phyloP scores from a whole-genome alignment of 2,113 vertebrate genomes.

The Apteryx mantelli region DNA sequence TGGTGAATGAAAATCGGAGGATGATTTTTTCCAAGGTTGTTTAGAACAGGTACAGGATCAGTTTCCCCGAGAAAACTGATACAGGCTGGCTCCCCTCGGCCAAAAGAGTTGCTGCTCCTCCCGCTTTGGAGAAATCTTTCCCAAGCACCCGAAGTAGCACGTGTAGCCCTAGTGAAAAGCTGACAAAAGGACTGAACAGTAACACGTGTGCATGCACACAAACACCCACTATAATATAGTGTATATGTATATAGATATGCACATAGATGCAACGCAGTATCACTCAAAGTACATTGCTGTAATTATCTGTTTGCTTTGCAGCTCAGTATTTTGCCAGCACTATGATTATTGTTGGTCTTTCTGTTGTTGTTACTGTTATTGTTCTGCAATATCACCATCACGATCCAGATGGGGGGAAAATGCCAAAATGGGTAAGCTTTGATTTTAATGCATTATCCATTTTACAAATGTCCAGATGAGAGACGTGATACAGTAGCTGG shows the following conservation, averaged over 20 bases:
- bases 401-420: constrained; percentile 91
- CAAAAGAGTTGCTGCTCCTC: neutral
- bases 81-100: neutral
- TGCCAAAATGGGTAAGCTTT: constrained; percentile 94
- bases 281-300: neutral
- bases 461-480: neutral
- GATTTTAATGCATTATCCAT: neutral
- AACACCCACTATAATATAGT: neutral
- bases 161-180: neutral
- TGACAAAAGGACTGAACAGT: neutral
- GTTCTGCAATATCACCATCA: constrained; percentile 96
- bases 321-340: constrained; percentile 97
- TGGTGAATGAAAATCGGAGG: neutral
- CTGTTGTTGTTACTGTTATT: constrained; percentile 92
- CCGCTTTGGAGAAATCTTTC: neutral
- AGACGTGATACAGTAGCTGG: neutral
- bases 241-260: no score
- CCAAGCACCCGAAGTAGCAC: neutral
- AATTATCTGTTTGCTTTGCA: constrained; percentile 70
- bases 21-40: neutral
- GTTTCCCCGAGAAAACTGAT: neutral
- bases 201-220: neutral
- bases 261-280: neutral
- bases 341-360: constrained; percentile 96
- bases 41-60: neutral